Base-by-base conservation (phyloP, 1,140 invertebrate genomes). In the Colletes latitarsis region DNA sequence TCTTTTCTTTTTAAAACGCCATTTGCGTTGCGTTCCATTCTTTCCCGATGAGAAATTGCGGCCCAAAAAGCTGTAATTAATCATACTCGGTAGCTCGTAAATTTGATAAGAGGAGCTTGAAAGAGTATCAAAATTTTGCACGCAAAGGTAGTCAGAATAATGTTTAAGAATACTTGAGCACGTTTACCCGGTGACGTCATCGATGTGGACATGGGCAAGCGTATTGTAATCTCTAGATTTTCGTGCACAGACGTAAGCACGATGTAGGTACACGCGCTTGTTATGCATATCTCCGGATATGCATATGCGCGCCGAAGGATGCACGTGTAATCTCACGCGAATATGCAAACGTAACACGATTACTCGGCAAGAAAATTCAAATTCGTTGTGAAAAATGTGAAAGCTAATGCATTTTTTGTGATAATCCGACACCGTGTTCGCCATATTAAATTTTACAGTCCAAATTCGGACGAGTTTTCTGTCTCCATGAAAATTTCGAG, bases 271-370 rank as follows among this genome's bases (percentile, higher is more conserved):
- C 77, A 73, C 69, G 39, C 70, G 69, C 39, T 63, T 63, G 77
- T 64, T 72, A 73, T 64, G 77, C 77, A 73, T 66, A 70, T 67
- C 70, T 46, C 69, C 60, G 49, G 69, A 57, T 72, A 79, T 73
- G 46, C 68, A 57, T 70, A 60, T 57, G 55, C 9, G 14, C 52
- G 9, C n/a, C 64, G n/a, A 64, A 79, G 77, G 60, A 79, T 79
- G 77, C 77, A 79, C 73, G 46, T 57, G 77, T 79, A 79, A 79
- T 79, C 77, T 79, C 77, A 46, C 52, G 77, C 64, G 77, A 79
- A 79, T 79, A 79, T 73, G 70, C 77, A 73, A 15, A 19, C 39
- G 69, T 55, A 17, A 73, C 52, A 14, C 43, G 67, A 77, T 77
- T 43, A 62, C 67, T 62, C 30, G 41, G 52, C 19, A 43, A 53